These are phyloP conservation scores for Nephrotoma flavescens DNA, from an alignment of 2,888 invertebrate genomes.

Conservation along the genomic window DNA sequence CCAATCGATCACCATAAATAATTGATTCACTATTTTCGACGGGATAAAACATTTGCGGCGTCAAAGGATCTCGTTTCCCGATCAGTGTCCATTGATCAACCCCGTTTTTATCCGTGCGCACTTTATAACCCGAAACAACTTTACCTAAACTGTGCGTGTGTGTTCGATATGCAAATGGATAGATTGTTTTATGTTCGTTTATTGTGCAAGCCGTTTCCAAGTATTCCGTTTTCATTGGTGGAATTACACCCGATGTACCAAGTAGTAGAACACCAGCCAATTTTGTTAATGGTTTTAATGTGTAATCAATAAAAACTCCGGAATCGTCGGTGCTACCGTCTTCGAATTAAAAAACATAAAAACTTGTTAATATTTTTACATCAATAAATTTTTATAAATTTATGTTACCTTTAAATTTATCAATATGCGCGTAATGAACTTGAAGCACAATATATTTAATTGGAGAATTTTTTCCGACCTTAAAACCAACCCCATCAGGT, in stretches of 20 bases:
- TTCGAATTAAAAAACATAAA: conserved; percentile 28
- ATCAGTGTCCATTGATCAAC: conserved; percentile 64
- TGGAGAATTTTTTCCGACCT: conserved; percentile 67
- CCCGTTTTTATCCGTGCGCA: conserved; percentile 38
- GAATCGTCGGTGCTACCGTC: conserved; percentile 71
- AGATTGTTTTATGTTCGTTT: conserved; percentile 62
- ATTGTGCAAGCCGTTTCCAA: conserved; percentile 87
- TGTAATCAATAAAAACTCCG: conserved; percentile 68
- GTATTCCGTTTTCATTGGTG: conserved; percentile 51
- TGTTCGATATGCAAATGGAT: conserved; percentile 91
- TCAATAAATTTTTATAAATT: neutral
- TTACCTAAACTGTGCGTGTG: conserved; percentile 86
- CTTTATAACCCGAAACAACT: conserved; percentile 71
- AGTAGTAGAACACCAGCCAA: conserved; percentile 83
- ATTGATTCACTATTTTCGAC: conserved; percentile 49
- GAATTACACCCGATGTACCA: conserved; percentile 73
- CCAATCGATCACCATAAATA: conserved; percentile 54
- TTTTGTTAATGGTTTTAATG: conserved; percentile 57
- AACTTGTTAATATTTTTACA: neutral
- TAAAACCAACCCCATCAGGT: conserved; percentile 82
- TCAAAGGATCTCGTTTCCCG: conserved; percentile 73
- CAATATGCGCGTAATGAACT: conserved; percentile 67
- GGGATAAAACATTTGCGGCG: conserved; percentile 92
- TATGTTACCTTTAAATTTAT: conserved; percentile 42
- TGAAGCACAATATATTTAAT: conserved; percentile 87